Conservation (phyloP, 2,888 invertebrate species). For the Hypolimnas misippus region DNA sequence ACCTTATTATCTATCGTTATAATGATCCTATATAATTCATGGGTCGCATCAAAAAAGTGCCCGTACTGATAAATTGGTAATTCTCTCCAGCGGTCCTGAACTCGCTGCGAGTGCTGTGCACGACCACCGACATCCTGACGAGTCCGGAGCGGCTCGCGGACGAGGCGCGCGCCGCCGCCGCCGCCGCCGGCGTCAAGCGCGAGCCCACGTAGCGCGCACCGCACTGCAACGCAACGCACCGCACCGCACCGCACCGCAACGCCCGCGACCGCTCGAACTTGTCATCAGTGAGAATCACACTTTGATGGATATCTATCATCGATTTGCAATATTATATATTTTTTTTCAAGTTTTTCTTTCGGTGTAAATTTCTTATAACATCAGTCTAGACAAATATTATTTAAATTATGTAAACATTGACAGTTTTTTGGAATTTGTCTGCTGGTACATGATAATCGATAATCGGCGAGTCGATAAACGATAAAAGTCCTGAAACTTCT, state of each 20-base stretch:
- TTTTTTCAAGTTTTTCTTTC: too few relatives aligned
- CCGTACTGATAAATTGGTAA: not conserved
- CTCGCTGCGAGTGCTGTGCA: conserved; percentile 94
- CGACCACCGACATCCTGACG: conserved; percentile 92
- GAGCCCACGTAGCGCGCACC: conserved; percentile 65
- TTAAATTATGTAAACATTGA: too few relatives aligned
- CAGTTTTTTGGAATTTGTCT: too few relatives aligned
- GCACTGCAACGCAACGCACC: conserved; percentile 22
- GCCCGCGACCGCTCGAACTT: not conserved
- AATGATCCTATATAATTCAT: too few relatives aligned
- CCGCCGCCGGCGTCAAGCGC: conserved; percentile 68
- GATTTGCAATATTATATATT: not conserved
- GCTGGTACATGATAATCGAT: not conserved
- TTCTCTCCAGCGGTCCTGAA: conserved; percentile 92
- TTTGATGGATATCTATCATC: too few relatives aligned
- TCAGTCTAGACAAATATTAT: too few relatives aligned
- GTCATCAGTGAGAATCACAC: not conserved
- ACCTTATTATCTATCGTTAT: too few relatives aligned
- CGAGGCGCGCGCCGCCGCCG: conserved; percentile 92
- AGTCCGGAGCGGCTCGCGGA: conserved; percentile 95
- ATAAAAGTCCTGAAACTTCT: not conserved
- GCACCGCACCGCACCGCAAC: conserved; percentile 1
- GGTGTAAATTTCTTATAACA: too few relatives aligned
- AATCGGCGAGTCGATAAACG: not conserved
- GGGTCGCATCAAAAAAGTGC: not conserved